These are phyloP conservation scores for Drosophila emarginata DNA, from an alignment of 2,888 invertebrate genomes.

Conservation along the genomic window DNA sequence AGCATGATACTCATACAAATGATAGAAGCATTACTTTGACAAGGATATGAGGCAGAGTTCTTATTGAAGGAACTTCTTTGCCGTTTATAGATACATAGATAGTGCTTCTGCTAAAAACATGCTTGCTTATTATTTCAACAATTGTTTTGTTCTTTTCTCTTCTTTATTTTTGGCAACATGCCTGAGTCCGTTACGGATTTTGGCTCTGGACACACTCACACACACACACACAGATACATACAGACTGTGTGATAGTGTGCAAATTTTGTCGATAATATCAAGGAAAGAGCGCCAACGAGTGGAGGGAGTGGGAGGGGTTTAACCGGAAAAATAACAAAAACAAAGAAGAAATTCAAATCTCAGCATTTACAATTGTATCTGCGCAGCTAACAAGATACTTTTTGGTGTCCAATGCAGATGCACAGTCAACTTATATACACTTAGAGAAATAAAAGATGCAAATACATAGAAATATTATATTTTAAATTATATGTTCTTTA, in stretches of 20 bases:
- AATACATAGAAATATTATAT: no score
- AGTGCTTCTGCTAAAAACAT: neutral
- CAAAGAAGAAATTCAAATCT: slow-evolving; percentile 57
- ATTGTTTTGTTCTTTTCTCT: neutral
- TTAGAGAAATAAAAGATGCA: neutral
- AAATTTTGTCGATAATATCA: slow-evolving; percentile 48
- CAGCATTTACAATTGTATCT: slow-evolving; percentile 56
- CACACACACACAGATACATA: neutral
- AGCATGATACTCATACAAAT: neutral
- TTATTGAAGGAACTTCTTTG: neutral
- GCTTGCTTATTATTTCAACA: neutral
- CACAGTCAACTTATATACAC: slow-evolving; percentile 2
- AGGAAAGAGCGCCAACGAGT: slow-evolving; percentile 5
- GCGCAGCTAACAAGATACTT: slow-evolving; percentile 65
- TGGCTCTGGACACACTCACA: neutral
- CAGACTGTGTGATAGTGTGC: slow-evolving; percentile 28
- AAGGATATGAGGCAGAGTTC: neutral
- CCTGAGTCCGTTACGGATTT: slow-evolving; percentile 17
- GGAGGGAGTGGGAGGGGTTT: neutral
- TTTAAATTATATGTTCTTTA: no score
- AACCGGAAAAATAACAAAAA: slow-evolving; percentile 10
- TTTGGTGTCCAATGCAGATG: slow-evolving; percentile 30
- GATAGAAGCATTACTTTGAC: neutral
- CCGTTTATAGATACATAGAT: no score
- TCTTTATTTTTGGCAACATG: slow-evolving; percentile 21